Conservation (phyloP, 2,797 vertebrate species). For the Corythornis leucogaster region DNA sequence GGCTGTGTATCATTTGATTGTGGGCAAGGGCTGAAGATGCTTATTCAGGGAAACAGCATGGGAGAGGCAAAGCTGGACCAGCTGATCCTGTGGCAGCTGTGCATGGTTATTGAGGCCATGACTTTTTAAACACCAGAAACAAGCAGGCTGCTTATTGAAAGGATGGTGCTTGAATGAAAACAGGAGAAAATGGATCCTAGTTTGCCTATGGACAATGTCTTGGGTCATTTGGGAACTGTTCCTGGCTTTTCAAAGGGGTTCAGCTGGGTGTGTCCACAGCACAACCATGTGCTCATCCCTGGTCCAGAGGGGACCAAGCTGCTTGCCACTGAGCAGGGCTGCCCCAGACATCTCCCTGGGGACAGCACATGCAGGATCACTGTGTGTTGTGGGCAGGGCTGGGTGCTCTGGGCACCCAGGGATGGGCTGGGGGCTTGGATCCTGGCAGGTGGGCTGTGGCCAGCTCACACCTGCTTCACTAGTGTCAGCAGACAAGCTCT, state of each 20-base stretch:
- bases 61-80: background rate
- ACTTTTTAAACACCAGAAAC: background rate
- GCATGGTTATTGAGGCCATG: background rate
- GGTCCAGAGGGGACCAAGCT: background rate
- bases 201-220: background rate
- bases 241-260: background rate
- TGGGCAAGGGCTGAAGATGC: accelerated
- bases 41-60: background rate
- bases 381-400: accelerated
- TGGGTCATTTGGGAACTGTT: background rate
- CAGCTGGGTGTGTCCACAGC: background rate
- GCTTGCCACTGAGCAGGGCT: background rate
- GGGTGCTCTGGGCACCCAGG: accelerated
- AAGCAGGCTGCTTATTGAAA: background rate
- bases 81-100: background rate
- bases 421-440: background rate
- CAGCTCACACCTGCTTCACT: accelerated
- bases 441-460: accelerated
- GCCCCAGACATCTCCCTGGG: background rate
- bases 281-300: accelerated
- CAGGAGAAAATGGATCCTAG: background rate
- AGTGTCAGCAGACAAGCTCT: background rate
- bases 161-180: background rate
- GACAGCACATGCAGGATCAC: accelerated
- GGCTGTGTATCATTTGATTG: background rate